Evolutionary conservation across 1,140 invertebrate genomes (phyloP).

Genomic region (Drosophila mayri): DNA sequence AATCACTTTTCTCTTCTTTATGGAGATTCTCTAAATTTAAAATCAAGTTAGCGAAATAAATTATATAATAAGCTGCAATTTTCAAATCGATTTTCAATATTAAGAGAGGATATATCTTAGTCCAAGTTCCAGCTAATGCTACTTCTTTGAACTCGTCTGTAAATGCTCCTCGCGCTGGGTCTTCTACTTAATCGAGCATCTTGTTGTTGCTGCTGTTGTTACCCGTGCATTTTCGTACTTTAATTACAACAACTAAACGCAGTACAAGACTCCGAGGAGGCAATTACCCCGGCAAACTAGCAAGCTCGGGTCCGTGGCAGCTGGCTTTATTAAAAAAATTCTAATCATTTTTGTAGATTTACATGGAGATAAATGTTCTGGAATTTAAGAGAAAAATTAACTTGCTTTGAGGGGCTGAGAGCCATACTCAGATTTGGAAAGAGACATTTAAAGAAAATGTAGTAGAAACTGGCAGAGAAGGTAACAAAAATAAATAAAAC

Average conservation of each 20-base stretch:
- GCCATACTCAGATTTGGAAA: not conserved
- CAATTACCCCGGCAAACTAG: conserved; percentile 60
- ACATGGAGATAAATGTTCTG: conserved; percentile 55
- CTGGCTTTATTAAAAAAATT: conserved; percentile 78
- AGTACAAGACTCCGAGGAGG: conserved; percentile 50
- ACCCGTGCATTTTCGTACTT: conserved; percentile 75
- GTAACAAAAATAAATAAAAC: not conserved
- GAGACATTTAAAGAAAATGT: not conserved
- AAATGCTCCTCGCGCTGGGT: not conserved
- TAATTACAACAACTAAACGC: conserved; percentile 76
- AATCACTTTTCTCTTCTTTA: too few relatives aligned
- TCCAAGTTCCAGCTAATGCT: not conserved
- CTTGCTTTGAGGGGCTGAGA: not conserved
- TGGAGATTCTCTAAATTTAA: not conserved
- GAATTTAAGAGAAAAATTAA: conserved; percentile 21
- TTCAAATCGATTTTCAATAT: too few relatives aligned
- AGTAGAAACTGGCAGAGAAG: not conserved
- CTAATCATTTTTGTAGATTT: conserved; percentile 67
- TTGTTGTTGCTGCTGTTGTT: conserved; percentile 38
- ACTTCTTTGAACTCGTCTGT: not conserved
- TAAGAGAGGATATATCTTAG: not conserved
- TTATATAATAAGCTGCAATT: not conserved
- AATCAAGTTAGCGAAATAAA: not conserved
- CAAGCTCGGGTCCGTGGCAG: conserved; percentile 50
- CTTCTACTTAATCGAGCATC: conserved; percentile 28